Evolutionary conservation across 2,797 vertebrate genomes (phyloP).

Genomic region (Malacoraja senta): DNA sequence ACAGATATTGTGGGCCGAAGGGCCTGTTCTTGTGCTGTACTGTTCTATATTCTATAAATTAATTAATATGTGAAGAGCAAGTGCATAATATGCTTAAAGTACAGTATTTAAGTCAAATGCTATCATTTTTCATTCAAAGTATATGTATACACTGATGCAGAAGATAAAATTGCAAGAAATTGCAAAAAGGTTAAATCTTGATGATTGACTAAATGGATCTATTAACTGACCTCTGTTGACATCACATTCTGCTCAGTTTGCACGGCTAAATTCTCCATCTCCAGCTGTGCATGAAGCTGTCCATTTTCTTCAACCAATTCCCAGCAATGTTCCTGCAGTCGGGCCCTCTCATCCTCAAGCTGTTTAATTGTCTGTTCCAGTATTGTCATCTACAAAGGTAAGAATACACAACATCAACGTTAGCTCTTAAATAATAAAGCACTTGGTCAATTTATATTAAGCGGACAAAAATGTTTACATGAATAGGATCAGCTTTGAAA

Average conservation of each 20-base stretch:
- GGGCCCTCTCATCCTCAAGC: slow-evolving; percentile 49
- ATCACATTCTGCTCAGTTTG: slow-evolving; percentile 47
- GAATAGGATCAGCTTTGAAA: slow-evolving; percentile 13
- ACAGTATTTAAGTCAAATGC: not conserved
- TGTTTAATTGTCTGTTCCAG: slow-evolving; percentile 42
- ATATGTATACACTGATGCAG: not conserved
- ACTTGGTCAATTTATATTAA: slow-evolving; percentile 21
- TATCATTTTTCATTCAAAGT: not conserved
- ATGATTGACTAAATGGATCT: not conserved
- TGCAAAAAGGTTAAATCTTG: not conserved
- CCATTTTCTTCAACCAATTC: slow-evolving; percentile 56
- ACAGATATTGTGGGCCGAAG: no score
- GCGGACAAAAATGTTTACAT: not conserved
- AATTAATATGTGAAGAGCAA: not conserved
- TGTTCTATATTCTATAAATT: not conserved
- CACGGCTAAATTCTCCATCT: slow-evolving; percentile 39
- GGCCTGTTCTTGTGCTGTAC: no score
- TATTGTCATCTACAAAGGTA: not conserved
- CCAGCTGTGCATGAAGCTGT: slow-evolving; percentile 45
- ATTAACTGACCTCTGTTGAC: slow-evolving; percentile 50
- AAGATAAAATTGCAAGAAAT: not conserved
- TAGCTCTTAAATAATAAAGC: not conserved
- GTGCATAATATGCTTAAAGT: not conserved
- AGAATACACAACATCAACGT: not conserved
- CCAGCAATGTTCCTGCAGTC: slow-evolving; percentile 52